These are phyloP conservation scores for Neodiprion lecontei DNA, from an alignment of 1,140 invertebrate genomes.

Conservation along the genomic window DNA sequence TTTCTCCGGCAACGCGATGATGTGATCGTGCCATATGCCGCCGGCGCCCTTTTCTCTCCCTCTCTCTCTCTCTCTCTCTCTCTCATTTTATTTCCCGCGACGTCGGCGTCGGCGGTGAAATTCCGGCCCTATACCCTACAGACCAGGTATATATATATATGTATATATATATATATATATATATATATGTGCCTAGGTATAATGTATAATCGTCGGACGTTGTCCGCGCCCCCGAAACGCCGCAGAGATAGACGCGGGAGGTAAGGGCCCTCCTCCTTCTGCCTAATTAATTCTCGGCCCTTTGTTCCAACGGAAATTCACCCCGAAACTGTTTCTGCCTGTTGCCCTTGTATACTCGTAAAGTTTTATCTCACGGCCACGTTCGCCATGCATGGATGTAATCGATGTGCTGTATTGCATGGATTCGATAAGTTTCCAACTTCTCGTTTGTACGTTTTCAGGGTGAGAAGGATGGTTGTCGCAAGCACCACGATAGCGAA, in stretches of 20 bases:
- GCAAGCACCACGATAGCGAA: too few relatives aligned
- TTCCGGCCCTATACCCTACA: neutral
- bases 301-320: constrained; percentile 54
- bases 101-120: too few relatives aligned
- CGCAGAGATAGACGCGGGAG: neutral
- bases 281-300: constrained; percentile 59
- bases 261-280: neutral
- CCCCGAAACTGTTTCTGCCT: constrained; percentile 4
- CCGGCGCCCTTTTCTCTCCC: constrained; percentile 38
- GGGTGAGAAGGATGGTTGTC: neutral
- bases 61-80: neutral
- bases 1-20: constrained; percentile 41
- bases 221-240: neutral
- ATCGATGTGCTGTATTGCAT: neutral
- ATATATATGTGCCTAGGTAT: constrained; percentile 28
- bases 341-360: neutral
- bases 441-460: neutral
- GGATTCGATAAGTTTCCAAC: neutral
- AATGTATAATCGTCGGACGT: neutral
- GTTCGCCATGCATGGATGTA: neutral
- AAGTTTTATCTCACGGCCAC: neutral
- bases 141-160: neutral
- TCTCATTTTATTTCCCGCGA: neutral
- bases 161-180: neutral
- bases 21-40: constrained; percentile 60